Evolutionary conservation across 2,113 vertebrate species (phyloP).

Genomic region (Hystrix brachyura): DNA sequence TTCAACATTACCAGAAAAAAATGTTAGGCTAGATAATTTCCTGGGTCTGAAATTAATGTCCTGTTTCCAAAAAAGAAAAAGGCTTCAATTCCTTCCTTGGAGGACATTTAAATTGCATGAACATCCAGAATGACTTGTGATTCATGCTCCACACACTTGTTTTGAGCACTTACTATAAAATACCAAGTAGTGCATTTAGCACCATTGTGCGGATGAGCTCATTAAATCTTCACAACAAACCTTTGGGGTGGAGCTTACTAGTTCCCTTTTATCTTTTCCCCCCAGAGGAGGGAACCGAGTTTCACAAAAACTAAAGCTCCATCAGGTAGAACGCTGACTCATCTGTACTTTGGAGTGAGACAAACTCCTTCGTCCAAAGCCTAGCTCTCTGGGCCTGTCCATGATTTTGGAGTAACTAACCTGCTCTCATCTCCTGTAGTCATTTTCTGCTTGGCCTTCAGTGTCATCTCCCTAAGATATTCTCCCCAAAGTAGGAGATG

Average conservation of each 20-base stretch:
- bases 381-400: not conserved
- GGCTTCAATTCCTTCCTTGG: not conserved
- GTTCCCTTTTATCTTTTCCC: not conserved
- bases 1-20: constrained; percentile 17
- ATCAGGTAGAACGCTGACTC: not conserved
- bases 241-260: not conserved
- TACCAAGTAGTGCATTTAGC: not conserved
- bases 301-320: constrained; percentile 20
- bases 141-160: constrained; percentile 13
- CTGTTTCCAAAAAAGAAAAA: constrained; percentile 47
- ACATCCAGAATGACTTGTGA: constrained; percentile 23
- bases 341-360: not conserved
- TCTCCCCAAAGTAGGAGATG: not conserved
- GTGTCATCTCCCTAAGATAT: not conserved
- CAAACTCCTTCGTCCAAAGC: not conserved
- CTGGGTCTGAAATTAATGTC: not conserved
- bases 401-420: constrained; percentile 16
- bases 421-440: not conserved
- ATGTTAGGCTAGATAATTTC: constrained; percentile 34
- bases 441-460: constrained; percentile 18
- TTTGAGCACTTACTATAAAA: not conserved
- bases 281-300: constrained; percentile 4
- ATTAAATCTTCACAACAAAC: not conserved
- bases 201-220: not conserved
- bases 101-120: not conserved